Conservation (phyloP, 2,888 invertebrate species). For the Acrocyrtus sp. region DNA sequence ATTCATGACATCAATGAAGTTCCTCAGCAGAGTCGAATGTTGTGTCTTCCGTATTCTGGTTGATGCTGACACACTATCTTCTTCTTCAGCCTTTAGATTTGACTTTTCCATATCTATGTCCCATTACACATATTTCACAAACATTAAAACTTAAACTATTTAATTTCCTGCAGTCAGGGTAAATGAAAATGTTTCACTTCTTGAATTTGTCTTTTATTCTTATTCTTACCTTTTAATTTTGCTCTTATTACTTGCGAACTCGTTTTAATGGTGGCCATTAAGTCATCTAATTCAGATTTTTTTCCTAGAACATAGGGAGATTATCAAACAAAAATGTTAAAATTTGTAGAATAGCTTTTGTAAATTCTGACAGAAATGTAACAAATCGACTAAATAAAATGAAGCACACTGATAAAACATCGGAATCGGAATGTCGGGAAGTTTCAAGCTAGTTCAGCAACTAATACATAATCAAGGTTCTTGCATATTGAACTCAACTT, state of each 20-base stretch:
- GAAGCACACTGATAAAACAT: background rate
- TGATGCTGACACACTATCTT: constrained; percentile 59
- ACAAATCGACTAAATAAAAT: background rate
- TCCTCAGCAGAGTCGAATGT: constrained; percentile 70
- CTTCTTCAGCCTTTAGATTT: constrained; percentile 31
- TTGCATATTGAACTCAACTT: constrained; percentile 61
- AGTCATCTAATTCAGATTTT: constrained; percentile 73
- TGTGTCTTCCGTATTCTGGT: constrained; percentile 66
- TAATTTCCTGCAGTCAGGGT: constrained; percentile 1
- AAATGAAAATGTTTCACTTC: background rate
- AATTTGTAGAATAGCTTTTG: too few relatives aligned
- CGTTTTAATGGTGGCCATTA: constrained; percentile 70
- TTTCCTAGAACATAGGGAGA: constrained; percentile 64
- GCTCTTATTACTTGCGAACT: constrained; percentile 70
- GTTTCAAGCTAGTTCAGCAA: too few relatives aligned
- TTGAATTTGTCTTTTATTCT: background rate
- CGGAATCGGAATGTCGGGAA: too few relatives aligned
- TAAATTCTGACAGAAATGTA: too few relatives aligned
- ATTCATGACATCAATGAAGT: constrained; percentile 72
- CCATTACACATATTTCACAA: too few relatives aligned
- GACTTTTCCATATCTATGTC: constrained; percentile 66
- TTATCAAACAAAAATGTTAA: background rate
- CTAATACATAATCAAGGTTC: too few relatives aligned
- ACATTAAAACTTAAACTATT: constrained; percentile 10
- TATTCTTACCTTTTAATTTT: constrained; percentile 69